Evolutionary conservation across 2,888 invertebrate genomes (phyloP), one percentile per base, ranked within the genome.

Genomic region (Thymelicus sylvestris): DNA sequence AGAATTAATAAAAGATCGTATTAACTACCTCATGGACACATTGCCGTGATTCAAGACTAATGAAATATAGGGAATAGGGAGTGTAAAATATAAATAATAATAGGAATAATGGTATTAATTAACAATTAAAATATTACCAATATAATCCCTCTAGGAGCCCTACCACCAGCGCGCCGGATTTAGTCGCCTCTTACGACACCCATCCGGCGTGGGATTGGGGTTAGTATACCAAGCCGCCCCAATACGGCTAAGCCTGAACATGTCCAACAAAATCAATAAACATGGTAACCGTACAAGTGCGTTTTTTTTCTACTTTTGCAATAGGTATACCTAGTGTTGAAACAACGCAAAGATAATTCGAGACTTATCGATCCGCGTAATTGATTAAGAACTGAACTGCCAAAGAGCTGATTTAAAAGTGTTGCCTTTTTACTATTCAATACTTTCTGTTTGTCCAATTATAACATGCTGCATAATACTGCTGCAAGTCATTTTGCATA

Each of bases 321-420:
- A 63, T 63, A 55, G 15, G 3, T 52, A 48, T 68, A 52, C 55
- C 66, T 31, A n/a, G 13, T 50, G 60, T 61, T 61, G 65, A 50
- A 64, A 65, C 55, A 71, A 47, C 39, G 31, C 55, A 71, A 66
- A 62, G 59, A 61, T 66, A 55, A 59, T 64, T 65, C 60, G 55
- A 59, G 65, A 62, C 31, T 59, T 65, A 50, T 70, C 50, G 69
- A 69, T 69, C 48, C 69, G 65, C 69, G 57, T 65, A 41, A 65
- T 59, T n/a, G 64, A 69, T 48, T 38, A 47, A 48, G 41, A 66
- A 57, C 65, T 57, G n/a, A 38, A 19, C 31, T 48, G 48, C 13
- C 63, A 48, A 59, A 41, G 47, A 59, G 38, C 13, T 31, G 39
- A 13, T 44, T 61, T 4, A 44, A 44, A 44, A 44, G 12, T 10